Conservation (phyloP, 1,140 invertebrate species). For the Polyergus mexicanus region DNA sequence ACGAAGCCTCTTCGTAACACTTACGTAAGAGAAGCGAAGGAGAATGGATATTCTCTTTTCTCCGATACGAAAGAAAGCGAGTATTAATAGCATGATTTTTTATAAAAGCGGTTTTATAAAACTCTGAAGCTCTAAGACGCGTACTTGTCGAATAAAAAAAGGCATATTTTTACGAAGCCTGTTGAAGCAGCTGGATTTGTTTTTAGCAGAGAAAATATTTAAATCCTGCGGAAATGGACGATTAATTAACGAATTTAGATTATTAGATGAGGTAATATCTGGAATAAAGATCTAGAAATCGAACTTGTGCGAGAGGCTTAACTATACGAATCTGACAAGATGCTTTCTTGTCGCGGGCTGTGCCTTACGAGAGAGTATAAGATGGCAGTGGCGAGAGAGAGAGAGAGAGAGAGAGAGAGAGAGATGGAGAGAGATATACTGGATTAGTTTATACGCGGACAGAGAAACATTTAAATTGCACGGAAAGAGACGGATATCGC, state of each 20-base stretch:
- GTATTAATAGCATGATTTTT: neutral
- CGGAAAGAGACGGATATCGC: conserved; percentile 38
- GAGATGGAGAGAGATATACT: conserved; percentile 19
- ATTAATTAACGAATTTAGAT: neutral
- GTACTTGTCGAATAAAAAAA: neutral
- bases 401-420: too few relatives aligned
- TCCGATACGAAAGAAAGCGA: neutral
- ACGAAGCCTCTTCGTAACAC: neutral
- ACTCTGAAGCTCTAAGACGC: too few relatives aligned
- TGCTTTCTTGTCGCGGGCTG: neutral
- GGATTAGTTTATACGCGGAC: conserved; percentile 43
- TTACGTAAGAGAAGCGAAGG: conserved; percentile 14
- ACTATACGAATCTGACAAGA: conserved; percentile 9
- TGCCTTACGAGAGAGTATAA: conserved; percentile 32
- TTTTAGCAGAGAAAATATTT: neutral
- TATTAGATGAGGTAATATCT: neutral
- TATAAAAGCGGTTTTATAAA: too few relatives aligned
- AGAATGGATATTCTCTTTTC: conserved; percentile 10
- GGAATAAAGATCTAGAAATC: too few relatives aligned
- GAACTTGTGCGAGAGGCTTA: neutral
- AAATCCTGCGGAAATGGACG: neutral
- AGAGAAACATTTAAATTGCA: conserved; percentile 62
- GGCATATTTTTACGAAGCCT: neutral
- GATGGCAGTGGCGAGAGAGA: neutral
- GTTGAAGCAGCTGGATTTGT: neutral